Evolutionary conservation across 1,140 invertebrate species (phyloP).

Genomic region (Sycophila sp.): DNA sequence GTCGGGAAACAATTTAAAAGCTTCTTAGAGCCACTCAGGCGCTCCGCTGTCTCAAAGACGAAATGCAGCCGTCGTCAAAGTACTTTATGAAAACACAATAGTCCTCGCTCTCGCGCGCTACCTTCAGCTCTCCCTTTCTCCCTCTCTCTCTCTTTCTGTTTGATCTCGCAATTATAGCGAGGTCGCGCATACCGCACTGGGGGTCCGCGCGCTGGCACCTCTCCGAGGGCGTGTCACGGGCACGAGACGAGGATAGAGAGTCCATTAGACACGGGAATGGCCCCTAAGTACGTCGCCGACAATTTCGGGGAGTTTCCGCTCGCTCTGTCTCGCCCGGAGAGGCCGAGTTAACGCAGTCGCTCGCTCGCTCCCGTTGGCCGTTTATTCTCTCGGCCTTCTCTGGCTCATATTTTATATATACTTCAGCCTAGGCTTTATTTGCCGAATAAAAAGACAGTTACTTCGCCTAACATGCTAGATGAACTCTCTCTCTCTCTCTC

Average conservation of each 20-base stretch:
- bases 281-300: conserved; percentile 26
- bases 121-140: neutral
- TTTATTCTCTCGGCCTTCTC: neutral
- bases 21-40: neutral
- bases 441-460: neutral
- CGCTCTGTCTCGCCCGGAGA: neutral
- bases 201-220: neutral
- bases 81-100: conserved; percentile 24
- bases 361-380: neutral
- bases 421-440: neutral
- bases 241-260: no score
- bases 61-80: neutral
- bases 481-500: no score
- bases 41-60: conserved; percentile 2
- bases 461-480: no score
- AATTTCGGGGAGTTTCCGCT: conserved; percentile 31
- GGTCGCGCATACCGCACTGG: neutral
- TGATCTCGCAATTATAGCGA: conserved; percentile 27
- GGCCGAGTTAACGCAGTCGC: neutral
- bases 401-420: neutral
- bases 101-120: neutral
- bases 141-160: neutral
- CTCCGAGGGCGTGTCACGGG: neutral
- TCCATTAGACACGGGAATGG: conserved; percentile 26
- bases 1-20: conserved; percentile 16